Evolutionary conservation across 2,797 vertebrate genomes (phyloP).

Genomic region (Urocyon cinereoargenteus): DNA sequence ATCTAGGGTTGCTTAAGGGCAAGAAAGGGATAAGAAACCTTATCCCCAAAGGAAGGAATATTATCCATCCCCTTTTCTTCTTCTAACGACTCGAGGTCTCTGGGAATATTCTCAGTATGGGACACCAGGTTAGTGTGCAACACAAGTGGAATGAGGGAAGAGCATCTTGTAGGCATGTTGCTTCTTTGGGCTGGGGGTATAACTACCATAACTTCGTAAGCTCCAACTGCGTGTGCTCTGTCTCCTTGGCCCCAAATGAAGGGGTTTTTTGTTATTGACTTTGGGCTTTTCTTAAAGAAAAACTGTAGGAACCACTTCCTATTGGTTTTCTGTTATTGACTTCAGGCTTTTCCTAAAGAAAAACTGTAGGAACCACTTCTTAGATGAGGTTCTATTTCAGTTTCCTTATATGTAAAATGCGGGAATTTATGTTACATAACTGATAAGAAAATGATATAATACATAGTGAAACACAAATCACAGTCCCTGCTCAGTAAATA

Average conservation of each 20-base stretch:
- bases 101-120: fast-evolving
- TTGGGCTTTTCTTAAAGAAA: not conserved
- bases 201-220: fast-evolving
- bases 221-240: fast-evolving
- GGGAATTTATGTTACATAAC: not conserved
- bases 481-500: not conserved
- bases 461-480: not conserved
- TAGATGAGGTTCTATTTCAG: not conserved
- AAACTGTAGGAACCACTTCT: not conserved
- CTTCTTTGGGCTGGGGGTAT: fast-evolving
- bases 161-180: fast-evolving
- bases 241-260: not conserved
- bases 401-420: not conserved
- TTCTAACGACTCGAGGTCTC: not conserved
- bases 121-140: fast-evolving
- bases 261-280: not conserved
- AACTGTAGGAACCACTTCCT: not conserved
- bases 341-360: not conserved
- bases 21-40: no score
- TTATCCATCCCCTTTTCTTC: not conserved
- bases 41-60: not conserved
- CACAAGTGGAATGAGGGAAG: no score
- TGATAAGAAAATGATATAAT: not conserved
- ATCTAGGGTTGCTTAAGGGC: fast-evolving
- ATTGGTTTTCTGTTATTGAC: not conserved